These are phyloP conservation scores for Allacma fusca DNA, from an alignment of 2,888 invertebrate genomes.

Conservation along the genomic window DNA sequence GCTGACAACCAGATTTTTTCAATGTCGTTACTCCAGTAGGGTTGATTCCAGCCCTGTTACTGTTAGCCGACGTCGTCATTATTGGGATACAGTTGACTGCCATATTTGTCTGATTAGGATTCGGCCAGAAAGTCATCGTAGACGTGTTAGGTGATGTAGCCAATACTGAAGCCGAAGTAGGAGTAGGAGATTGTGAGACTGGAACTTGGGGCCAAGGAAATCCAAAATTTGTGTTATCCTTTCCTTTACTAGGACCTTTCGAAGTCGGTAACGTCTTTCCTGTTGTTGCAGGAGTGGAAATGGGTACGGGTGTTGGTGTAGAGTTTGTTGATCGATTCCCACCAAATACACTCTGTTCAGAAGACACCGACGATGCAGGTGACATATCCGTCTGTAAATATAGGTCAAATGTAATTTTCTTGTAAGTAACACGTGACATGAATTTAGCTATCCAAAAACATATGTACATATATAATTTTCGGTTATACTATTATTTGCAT, in stretches of 20 bases:
- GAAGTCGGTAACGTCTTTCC: constrained; percentile 10
- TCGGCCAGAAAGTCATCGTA: constrained; percentile 43
- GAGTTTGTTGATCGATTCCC: constrained; percentile 50
- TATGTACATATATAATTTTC: constrained; percentile 19
- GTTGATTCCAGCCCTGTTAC: neutral
- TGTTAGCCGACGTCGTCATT: constrained; percentile 7
- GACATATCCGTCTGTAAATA: constrained; percentile 60
- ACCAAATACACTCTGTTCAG: constrained; percentile 50
- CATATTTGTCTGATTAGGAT: constrained; percentile 20
- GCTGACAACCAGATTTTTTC: constrained; percentile 50
- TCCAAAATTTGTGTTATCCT: constrained; percentile 54
- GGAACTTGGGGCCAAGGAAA: constrained; percentile 52
- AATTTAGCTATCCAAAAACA: too few relatives aligned
- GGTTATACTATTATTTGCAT: neutral
- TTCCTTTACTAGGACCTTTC: constrained; percentile 46
- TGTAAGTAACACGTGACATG: too few relatives aligned
- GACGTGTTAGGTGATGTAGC: constrained; percentile 37
- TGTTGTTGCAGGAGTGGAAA: constrained; percentile 15
- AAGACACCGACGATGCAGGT: constrained; percentile 60
- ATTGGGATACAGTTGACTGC: constrained; percentile 1
- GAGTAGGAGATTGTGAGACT: constrained; percentile 32
- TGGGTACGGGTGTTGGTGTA: constrained; percentile 53
- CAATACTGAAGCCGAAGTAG: constrained; percentile 30
- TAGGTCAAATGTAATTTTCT: too few relatives aligned
- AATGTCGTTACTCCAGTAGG: constrained; percentile 33